Evolutionary conservation across 2,888 invertebrate genomes (phyloP).

Genomic region (Yponomeuta cagnagella): DNA sequence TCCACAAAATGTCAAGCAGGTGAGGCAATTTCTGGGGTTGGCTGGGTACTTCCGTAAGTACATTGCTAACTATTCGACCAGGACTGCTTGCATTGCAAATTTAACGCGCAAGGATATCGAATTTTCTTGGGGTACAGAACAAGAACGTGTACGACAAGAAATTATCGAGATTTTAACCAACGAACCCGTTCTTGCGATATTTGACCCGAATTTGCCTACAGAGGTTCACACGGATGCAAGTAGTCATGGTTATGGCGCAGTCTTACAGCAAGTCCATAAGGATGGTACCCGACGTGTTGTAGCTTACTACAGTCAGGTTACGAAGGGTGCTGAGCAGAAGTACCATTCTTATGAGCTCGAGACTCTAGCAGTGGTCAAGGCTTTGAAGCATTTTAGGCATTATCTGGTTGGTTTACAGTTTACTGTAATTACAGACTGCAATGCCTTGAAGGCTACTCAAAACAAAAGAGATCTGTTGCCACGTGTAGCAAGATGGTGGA

Average conservation of each 20-base stretch:
- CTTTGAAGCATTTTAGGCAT: slow-evolving; percentile 13
- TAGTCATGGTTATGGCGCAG: slow-evolving; percentile 3
- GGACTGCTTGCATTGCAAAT: background rate
- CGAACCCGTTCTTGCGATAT: slow-evolving; percentile 26
- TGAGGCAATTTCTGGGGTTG: slow-evolving; percentile 11
- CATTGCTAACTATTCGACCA: slow-evolving; percentile 5
- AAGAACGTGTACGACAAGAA: background rate
- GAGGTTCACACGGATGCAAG: slow-evolving; percentile 21
- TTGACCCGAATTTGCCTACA: slow-evolving; percentile 23
- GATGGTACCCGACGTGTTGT: background rate
- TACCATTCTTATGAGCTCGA: slow-evolving; percentile 14
- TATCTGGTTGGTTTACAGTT: slow-evolving; percentile 9
- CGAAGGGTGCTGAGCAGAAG: slow-evolving; percentile 8
- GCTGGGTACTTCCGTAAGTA: slow-evolving; percentile 14
- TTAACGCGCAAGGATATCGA: slow-evolving; percentile 1
- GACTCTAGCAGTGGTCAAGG: slow-evolving; percentile 15
- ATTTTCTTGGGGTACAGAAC: background rate
- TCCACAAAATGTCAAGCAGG: slow-evolving; percentile 16
- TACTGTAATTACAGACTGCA: slow-evolving; percentile 13
- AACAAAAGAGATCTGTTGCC: slow-evolving; percentile 24
- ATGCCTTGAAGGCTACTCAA: slow-evolving; percentile 21
- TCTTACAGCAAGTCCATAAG: background rate
- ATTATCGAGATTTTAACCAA: background rate
- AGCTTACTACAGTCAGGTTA: slow-evolving; percentile 2
- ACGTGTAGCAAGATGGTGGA: slow-evolving; percentile 23